Evolutionary conservation across 2,888 invertebrate species (phyloP), one percentile per base, ranked within the genome.

Genomic region (Leptinotarsa peninsularis): DNA sequence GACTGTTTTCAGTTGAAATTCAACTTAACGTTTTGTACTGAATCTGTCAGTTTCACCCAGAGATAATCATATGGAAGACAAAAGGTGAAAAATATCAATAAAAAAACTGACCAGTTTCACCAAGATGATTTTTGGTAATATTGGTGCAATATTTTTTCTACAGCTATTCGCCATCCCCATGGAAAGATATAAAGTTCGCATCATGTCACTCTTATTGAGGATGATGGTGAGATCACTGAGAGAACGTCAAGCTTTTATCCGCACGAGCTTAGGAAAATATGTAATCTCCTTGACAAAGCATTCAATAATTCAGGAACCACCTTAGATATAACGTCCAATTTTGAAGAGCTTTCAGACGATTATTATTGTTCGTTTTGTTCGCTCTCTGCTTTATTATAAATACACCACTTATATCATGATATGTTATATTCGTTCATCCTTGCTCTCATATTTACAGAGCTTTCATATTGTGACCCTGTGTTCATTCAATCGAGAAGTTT

Each of bases 271-370:
- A 60, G 17, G 27, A 43, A 27, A 63, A 63, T 43, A 43, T 33
- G 63, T 63, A 18, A 63, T 27, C 33, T 33, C 43, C 43, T 33
- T 43, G 63, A 63, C 63, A 63, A 63, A 63, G 63, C 63, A 63
- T 43, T 63, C 63, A 63, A 63, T 63, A 63, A 63, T 63, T 63
- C 63, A 63, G 5, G 7, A n/a, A 21, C n/a, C 43, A 63, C 43
- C 43, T n/a, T 63, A 63, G 27, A 18, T 33, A 63, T 33, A 43
- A 33, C 17, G 5, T n/a, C n/a, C 33, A 63, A 63, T 33, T 33
- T 43, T 33, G 43, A 10, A 27, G 17, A 43, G 63, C 63, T 43
- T 43, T 18, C n/a, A 13, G 43, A 63, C 17, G 17, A 17, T 63
- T 63, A 63, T 33, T 63, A 43, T 60, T 63, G 63, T 43, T 27